A percentile compares a stretch with the other conserved stretches of the same genome.
Evolutionary conservation across 2,888 invertebrate species (phyloP).

Genomic region (Tuberolachnus salignus): DNA sequence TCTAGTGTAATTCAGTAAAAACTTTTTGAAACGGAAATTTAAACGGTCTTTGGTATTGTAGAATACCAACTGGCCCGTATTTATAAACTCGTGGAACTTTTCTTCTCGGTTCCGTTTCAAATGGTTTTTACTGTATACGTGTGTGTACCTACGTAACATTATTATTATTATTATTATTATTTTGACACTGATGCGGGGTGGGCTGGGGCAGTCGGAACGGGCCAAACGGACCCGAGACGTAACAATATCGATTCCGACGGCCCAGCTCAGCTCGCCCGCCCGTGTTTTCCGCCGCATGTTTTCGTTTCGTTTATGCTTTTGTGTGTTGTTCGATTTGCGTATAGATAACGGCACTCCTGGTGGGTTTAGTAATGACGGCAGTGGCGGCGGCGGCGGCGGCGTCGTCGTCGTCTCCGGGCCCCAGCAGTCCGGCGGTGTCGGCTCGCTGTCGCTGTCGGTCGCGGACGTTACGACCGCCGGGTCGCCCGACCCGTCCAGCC

Average conservation of each 20-base stretch:
- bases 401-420: conserved; percentile 57
- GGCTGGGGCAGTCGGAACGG: too few relatives aligned
- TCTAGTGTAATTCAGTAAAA: too few relatives aligned
- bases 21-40: too few relatives aligned
- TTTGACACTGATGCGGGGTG: too few relatives aligned
- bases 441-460: conserved; percentile 64
- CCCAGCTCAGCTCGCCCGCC: background rate
- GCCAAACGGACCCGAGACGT: too few relatives aligned
- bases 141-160: too few relatives aligned
- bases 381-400: conserved; percentile 60
- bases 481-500: conserved; percentile 63
- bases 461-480: conserved; percentile 61
- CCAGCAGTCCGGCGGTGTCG: conserved; percentile 65
- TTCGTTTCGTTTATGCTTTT: conserved; percentile 43
- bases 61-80: too few relatives aligned
- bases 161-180: too few relatives aligned
- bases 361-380: conserved; percentile 62
- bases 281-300: background rate
- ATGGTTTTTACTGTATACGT: too few relatives aligned
- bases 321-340: conserved; percentile 57
- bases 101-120: too few relatives aligned
- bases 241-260: background rate
- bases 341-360: conserved; percentile 58
- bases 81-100: too few relatives aligned
- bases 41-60: too few relatives aligned